These are phyloP conservation scores for Marasmarcha lunaedactyla DNA, from an alignment of 2,888 invertebrate species.

Conservation along the genomic window DNA sequence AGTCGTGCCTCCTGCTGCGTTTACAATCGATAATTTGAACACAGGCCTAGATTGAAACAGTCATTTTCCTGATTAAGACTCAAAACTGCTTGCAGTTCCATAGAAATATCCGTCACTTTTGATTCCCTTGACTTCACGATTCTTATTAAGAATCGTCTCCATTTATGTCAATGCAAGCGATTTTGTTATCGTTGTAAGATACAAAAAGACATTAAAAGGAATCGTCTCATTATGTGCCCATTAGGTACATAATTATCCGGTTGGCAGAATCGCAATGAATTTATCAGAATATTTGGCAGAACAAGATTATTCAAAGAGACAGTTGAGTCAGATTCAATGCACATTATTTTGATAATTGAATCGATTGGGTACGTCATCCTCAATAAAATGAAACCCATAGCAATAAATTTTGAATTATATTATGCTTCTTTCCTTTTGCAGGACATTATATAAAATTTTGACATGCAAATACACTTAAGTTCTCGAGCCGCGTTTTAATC, in stretches of 20 bases:
- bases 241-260: background rate
- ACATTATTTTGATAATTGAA: conserved; percentile 9
- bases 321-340: background rate
- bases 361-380: background rate
- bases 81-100: conserved; percentile 35
- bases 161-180: too few relatives aligned
- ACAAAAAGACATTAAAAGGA: background rate
- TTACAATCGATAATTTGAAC: conserved; percentile 52
- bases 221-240: background rate
- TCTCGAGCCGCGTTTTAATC: background rate
- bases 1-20: conserved; percentile 57
- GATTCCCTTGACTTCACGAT: too few relatives aligned
- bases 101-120: conserved; percentile 9
- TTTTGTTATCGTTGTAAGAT: too few relatives aligned
- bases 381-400: conserved; percentile 8
- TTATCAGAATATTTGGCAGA: background rate
- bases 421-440: conserved; percentile 22
- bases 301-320: background rate
- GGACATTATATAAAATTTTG: conserved; percentile 21
- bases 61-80: conserved; percentile 47
- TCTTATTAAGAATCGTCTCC: too few relatives aligned
- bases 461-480: conserved; percentile 42
- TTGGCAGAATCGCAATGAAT: background rate
- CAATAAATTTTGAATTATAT: conserved; percentile 23
- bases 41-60: conserved; percentile 48